phyloP scores from a whole-genome alignment of 1,140 invertebrate genomes.

The Drosophila ananassae region DNA sequence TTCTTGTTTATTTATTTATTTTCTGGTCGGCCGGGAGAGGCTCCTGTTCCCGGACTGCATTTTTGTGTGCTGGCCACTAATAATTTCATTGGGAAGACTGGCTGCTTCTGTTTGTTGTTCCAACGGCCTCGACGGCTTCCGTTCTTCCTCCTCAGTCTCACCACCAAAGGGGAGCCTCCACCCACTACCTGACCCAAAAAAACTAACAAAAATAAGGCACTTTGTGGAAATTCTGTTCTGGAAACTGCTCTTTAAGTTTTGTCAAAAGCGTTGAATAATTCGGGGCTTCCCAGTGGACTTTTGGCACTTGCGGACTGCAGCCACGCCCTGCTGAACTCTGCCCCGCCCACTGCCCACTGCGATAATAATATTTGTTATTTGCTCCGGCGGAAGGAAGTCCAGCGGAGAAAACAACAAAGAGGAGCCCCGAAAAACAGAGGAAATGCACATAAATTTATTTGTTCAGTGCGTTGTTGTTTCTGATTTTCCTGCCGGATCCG shows the following conservation, averaged over 20 bases:
- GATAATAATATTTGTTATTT: slow-evolving; percentile 84
- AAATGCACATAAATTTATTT: slow-evolving; percentile 84
- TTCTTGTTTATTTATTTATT: slow-evolving; percentile 79
- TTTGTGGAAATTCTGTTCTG: too few relatives aligned
- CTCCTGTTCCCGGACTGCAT: slow-evolving; percentile 47
- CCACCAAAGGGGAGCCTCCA: too few relatives aligned
- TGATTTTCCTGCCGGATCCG: background rate
- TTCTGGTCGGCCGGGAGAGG: slow-evolving; percentile 19
- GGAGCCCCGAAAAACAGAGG: slow-evolving; percentile 54
- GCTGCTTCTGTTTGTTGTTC: slow-evolving; percentile 29
- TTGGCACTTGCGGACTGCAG: background rate
- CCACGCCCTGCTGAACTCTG: slow-evolving; percentile 2
- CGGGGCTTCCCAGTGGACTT: too few relatives aligned
- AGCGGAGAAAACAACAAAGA: slow-evolving; percentile 25
- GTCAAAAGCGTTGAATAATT: too few relatives aligned
- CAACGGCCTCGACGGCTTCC: slow-evolving; percentile 63
- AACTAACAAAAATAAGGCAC: too few relatives aligned
- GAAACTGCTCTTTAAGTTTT: too few relatives aligned
- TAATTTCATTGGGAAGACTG: slow-evolving; percentile 70
- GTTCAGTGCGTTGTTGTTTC: slow-evolving; percentile 54
- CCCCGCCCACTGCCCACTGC: slow-evolving; percentile 51
- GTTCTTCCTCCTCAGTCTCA: slow-evolving; percentile 26
- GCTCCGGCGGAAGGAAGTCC: slow-evolving; percentile 81
- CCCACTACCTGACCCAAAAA: background rate
- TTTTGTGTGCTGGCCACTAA: slow-evolving; percentile 70